Percentiles rank a stretch among this genome's conserved stretches.
Evolutionary conservation across 2,888 invertebrate genomes (phyloP).

Genomic region (Dendrolimus pini): DNA sequence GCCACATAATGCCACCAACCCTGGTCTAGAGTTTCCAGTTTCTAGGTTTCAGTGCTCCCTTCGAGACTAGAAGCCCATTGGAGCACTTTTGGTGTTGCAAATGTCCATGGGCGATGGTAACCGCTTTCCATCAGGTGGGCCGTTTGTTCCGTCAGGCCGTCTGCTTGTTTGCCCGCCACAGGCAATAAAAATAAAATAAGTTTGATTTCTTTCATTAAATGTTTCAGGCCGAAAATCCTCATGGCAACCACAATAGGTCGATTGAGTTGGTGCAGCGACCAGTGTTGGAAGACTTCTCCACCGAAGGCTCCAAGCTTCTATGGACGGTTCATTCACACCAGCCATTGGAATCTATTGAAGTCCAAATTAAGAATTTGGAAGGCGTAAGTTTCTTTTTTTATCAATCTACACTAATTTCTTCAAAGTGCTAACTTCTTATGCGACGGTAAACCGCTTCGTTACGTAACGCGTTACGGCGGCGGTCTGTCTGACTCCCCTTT

Average conservation of each 20-base stretch:
- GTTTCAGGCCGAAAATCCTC: constrained; percentile 49
- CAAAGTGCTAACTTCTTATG: no score
- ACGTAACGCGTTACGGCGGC: no score
- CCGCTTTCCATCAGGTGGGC: background rate
- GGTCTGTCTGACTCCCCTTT: no score
- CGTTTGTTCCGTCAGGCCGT: background rate
- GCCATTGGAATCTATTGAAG: constrained; percentile 38
- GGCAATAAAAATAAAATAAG: background rate
- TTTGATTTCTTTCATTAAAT: background rate
- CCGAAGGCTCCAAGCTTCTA: constrained; percentile 35
- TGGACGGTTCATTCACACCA: constrained; percentile 56
- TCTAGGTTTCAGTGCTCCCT: no score
- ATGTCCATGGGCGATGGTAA: background rate
- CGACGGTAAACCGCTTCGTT: no score
- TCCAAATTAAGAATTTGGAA: constrained; percentile 31
- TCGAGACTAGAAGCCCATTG: no score
- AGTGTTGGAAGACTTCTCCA: constrained; percentile 38
- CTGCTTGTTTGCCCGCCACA: background rate
- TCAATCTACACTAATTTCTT: no score
- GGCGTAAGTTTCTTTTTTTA: constrained; percentile 23
- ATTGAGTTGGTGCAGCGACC: constrained; percentile 54
- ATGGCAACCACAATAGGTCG: constrained; percentile 51
- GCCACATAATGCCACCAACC: no score
- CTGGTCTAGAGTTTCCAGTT: no score
- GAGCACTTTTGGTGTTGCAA: no score